Evolutionary conservation across 2,888 invertebrate genomes (phyloP).

Genomic region (Drosophila mimetica): DNA sequence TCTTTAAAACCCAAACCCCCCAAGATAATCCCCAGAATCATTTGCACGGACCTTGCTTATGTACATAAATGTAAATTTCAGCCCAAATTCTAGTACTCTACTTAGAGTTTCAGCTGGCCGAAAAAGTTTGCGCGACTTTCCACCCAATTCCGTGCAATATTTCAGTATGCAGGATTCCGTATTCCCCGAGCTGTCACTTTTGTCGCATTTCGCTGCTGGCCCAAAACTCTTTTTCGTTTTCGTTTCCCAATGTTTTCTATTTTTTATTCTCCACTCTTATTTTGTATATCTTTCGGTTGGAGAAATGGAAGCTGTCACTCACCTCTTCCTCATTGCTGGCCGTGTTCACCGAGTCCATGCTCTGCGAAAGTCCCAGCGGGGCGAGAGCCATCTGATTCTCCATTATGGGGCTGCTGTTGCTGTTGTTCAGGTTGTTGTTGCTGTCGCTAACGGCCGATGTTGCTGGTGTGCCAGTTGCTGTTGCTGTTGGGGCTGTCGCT

Average conservation of each 20-base stretch:
- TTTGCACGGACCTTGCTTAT: slow-evolving; percentile 21
- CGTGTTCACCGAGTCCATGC: slow-evolving; percentile 99
- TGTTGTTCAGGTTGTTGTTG: slow-evolving; percentile 71
- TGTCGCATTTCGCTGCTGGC: slow-evolving; percentile 27
- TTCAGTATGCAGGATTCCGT: slow-evolving; percentile 36
- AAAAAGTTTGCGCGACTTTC: slow-evolving; percentile 26
- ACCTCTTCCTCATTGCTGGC: slow-evolving; percentile 99
- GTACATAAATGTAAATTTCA: slow-evolving; percentile 33
- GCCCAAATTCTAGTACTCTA: slow-evolving; percentile 35
- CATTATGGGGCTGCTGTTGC: slow-evolving; percentile 80
- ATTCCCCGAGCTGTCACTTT: slow-evolving; percentile 53
- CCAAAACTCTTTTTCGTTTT: slow-evolving; percentile 14
- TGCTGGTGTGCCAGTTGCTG: slow-evolving; percentile 46
- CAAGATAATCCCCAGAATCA: slow-evolving; percentile 18
- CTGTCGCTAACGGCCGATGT: slow-evolving; percentile 70
- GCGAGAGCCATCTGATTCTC: slow-evolving; percentile 87
- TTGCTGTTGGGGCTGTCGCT: slow-evolving; percentile 64
- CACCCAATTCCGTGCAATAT: slow-evolving; percentile 32
- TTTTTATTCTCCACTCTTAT: background rate
- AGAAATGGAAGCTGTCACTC: slow-evolving; percentile 82
- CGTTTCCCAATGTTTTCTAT: background rate
- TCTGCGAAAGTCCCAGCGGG: slow-evolving; percentile 94
- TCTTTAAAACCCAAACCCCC: background rate
- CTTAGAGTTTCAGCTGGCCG: slow-evolving; percentile 21
- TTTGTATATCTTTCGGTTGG: background rate